These are phyloP conservation scores for Cosmorhoe ocellata DNA, from an alignment of 2,888 invertebrate species.

Conservation along the genomic window DNA sequence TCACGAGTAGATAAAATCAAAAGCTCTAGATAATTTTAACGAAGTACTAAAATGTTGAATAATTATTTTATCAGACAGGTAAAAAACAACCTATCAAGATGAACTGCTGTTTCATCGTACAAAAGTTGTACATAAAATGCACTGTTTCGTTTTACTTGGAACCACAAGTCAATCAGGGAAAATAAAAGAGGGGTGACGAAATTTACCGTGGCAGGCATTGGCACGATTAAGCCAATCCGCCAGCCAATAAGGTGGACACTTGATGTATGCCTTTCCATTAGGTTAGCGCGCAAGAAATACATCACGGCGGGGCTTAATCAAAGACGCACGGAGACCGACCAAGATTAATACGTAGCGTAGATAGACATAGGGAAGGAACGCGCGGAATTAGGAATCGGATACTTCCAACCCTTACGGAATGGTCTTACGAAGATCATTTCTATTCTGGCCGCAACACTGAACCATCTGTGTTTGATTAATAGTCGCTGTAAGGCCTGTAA, in stretches of 20 bases:
- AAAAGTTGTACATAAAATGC: not conserved
- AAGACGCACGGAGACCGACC: conserved; percentile 69
- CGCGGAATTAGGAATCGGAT: conserved; percentile 54
- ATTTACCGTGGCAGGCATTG: conserved; percentile 61
- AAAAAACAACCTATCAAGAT: no score
- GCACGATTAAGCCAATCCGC: conserved; percentile 73
- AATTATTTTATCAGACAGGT: no score
- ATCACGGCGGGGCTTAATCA: conserved; percentile 77
- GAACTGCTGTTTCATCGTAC: no score
- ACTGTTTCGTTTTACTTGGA: conserved; percentile 10
- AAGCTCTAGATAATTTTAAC: no score
- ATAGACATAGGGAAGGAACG: conserved; percentile 57
- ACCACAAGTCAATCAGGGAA: conserved; percentile 26
- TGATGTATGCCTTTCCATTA: conserved; percentile 81
- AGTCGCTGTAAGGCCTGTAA: conserved; percentile 24
- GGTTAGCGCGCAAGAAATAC: conserved; percentile 77
- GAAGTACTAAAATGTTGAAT: no score
- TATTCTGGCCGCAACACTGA: conserved; percentile 33
- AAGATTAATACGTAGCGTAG: conserved; percentile 67
- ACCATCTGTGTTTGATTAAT: conserved; percentile 27
- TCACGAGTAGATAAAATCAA: no score
- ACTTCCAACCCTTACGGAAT: conserved; percentile 53
- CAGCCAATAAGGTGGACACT: conserved; percentile 79
- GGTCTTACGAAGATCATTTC: conserved; percentile 42
- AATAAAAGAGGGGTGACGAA: conserved; percentile 51